Percentiles rank a stretch among this genome's conserved stretches.
These are phyloP conservation scores for Gasterosteus aculeatus DNA, from an alignment of 2,113 vertebrate species.

Conservation along the genomic window DNA sequence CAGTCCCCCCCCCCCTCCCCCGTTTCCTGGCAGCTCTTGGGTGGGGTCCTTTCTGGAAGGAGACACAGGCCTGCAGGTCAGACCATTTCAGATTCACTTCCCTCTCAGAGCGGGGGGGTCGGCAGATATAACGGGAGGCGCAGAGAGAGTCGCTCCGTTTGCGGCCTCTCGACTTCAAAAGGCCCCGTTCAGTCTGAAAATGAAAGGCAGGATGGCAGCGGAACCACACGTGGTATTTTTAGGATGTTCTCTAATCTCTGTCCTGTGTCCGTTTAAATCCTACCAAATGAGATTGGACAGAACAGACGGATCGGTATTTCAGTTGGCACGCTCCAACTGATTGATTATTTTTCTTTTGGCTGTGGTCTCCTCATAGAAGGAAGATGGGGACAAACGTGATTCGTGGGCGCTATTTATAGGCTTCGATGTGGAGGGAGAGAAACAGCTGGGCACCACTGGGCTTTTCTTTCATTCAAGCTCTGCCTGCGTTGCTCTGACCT, in stretches of 20 bases:
- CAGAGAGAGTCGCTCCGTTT: not conserved
- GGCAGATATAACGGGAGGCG: not conserved
- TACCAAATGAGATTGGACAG: conserved; percentile 46
- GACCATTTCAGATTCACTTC: conserved; percentile 45
- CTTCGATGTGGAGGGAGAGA: not conserved
- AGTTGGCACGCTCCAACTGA: not conserved
- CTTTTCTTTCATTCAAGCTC: conserved; percentile 2
- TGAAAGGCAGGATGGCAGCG: not conserved
- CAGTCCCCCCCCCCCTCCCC: not conserved
- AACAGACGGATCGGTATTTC: conserved; percentile 63
- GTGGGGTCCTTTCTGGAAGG: conserved; percentile 27
- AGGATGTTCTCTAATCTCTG: conserved; percentile 55
- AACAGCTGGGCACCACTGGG: not conserved
- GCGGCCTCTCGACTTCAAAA: not conserved
- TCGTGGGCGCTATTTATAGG: not conserved
- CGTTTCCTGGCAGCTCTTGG: conserved; percentile 46
- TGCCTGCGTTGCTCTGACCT: not conserved
- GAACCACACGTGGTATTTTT: conserved; percentile 33
- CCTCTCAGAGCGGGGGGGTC: conserved; percentile 46
- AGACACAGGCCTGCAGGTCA: conserved; percentile 47
- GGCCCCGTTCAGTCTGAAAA: not conserved
- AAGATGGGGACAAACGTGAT: conserved; percentile 1
- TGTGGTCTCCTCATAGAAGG: not conserved
- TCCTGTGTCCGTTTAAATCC: conserved; percentile 63
- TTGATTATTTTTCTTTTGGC: conserved; percentile 4